Percentiles rank a stretch among this genome's conserved stretches.
phyloP scores from a whole-genome alignment of 2,888 invertebrate genomes.

The Polydrusus cervinus region DNA sequence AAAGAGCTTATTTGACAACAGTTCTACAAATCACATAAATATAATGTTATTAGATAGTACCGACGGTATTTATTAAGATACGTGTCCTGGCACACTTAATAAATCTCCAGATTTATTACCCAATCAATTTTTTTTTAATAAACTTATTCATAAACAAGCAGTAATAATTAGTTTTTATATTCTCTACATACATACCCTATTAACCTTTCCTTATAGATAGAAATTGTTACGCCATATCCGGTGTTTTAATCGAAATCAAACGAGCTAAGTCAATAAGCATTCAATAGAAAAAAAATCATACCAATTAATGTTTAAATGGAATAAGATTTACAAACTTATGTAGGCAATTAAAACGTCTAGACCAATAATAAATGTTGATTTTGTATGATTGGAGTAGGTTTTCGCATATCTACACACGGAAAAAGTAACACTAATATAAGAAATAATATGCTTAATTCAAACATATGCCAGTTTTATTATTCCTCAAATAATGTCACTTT shows the following conservation, averaged over 20 bases:
- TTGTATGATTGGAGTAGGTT: no score
- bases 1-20: no score
- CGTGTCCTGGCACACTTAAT: neutral
- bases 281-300: constrained; percentile 33
- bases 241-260: constrained; percentile 26
- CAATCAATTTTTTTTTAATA: constrained; percentile 1
- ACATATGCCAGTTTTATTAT: no score
- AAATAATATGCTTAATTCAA: no score
- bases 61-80: no score
- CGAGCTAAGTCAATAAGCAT: constrained; percentile 21
- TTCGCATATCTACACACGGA: no score
- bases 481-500: no score
- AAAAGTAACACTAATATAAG: no score
- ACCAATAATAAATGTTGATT: constrained; percentile 43
- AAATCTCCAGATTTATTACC: neutral
- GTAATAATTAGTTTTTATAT: constrained; percentile 26
- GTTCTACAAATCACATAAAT: no score
- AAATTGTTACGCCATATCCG: constrained; percentile 41
- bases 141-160: constrained; percentile 23
- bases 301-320: constrained; percentile 38
- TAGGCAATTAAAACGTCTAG: constrained; percentile 47
- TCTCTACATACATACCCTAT: constrained; percentile 36
- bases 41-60: no score
- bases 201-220: constrained; percentile 42
- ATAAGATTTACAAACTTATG: constrained; percentile 47